Percentiles rank a stretch among this genome's conserved stretches.
Evolutionary conservation across 2,113 vertebrate genomes (phyloP).

Genomic region (Campylomormyrus numenius): DNA sequence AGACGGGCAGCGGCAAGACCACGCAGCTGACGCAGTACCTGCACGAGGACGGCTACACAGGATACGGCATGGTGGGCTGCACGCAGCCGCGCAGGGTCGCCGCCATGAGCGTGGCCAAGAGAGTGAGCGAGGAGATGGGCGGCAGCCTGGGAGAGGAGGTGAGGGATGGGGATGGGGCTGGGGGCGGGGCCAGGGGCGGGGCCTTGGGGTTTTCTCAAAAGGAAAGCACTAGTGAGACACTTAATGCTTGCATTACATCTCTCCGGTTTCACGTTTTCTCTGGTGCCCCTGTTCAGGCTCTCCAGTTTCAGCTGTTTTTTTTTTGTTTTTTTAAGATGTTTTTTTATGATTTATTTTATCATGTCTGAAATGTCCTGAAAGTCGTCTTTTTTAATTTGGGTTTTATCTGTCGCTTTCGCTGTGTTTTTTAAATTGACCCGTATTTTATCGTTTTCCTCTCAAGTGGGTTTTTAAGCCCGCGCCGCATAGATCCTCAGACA

Average conservation of each 20-base stretch:
- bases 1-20: slow-evolving; percentile 95
- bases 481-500: background rate
- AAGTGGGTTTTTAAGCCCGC: background rate
- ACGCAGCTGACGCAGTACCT: slow-evolving; percentile 97
- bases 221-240: too few species aligned
- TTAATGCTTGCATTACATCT: too few species aligned
- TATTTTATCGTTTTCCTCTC: background rate
- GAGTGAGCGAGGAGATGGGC: slow-evolving; percentile 92
- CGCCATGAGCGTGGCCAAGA: slow-evolving; percentile 95
- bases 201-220: too few species aligned
- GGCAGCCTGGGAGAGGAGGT: slow-evolving; percentile 91
- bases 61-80: slow-evolving; percentile 95
- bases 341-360: background rate
- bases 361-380: background rate
- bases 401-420: background rate
- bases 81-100: slow-evolving; percentile 94
- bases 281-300: too few species aligned
- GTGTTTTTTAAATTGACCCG: too few species aligned
- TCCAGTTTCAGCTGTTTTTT: background rate
- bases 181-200: background rate
- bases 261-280: too few species aligned
- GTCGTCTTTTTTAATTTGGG: background rate
- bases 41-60: slow-evolving; percentile 91
- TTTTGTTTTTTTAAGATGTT: background rate
- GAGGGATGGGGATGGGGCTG: slow-evolving; percentile 40